phyloP scores from a whole-genome alignment of 2,113 vertebrate genomes.

The Pelecanus crispus region DNA sequence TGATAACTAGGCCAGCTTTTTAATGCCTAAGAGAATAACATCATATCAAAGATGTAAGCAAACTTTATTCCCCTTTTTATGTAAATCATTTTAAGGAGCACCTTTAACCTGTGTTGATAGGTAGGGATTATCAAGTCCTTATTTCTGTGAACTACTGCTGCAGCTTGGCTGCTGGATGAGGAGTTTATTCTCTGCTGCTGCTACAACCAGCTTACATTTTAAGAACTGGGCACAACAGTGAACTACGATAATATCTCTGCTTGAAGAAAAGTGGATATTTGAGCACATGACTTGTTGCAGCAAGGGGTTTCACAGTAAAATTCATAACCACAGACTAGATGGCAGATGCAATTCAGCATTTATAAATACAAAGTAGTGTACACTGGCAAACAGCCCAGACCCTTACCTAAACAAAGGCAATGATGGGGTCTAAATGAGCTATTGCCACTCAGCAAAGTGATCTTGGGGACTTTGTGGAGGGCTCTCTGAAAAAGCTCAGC shows the following conservation, averaged over 20 bases:
- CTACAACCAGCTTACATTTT: neutral
- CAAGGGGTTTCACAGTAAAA: neutral
- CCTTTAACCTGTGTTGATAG: neutral
- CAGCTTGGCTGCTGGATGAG: neutral
- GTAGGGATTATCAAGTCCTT: neutral
- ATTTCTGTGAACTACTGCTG: neutral
- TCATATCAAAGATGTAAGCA: neutral
- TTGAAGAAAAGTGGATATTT: neutral
- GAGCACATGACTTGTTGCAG: neutral
- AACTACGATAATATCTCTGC: neutral
- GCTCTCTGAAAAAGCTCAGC: neutral
- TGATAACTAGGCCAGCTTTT: neutral
- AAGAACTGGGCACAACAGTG: neutral
- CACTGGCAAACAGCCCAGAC: neutral
- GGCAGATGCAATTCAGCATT: conserved; percentile 14
- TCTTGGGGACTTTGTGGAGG: neutral
- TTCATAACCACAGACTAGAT: neutral
- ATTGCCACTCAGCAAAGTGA: neutral
- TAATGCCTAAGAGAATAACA: neutral
- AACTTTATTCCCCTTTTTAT: neutral
- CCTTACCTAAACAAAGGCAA: neutral
- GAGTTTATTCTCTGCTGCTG: no score
- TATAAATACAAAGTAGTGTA: neutral
- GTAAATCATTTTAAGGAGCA: neutral
- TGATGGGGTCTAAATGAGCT: neutral